A percentile compares a stretch with the other conserved stretches of the same genome.
phyloP scores from a whole-genome alignment of 64 coral and sea anemone genomes.

The Acropora yongei region DNA sequence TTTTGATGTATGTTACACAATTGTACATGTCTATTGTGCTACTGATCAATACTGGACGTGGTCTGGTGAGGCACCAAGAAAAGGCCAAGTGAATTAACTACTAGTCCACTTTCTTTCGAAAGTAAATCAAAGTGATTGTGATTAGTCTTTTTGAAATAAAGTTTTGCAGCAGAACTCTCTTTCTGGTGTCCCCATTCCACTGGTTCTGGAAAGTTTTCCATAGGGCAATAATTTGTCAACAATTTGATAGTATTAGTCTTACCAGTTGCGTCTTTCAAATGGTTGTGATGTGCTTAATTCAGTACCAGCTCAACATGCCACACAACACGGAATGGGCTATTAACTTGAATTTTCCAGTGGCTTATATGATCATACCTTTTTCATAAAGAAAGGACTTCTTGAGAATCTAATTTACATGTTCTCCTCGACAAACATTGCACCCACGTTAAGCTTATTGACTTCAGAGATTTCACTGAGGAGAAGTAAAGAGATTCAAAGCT shows the following conservation, averaged over 20 bases:
- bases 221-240: conserved; percentile 36
- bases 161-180: background rate
- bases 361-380: too few relatives aligned
- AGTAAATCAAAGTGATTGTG: conserved; percentile 8
- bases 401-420: too few relatives aligned
- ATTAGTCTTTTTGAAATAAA: background rate
- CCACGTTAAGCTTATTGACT: too few relatives aligned
- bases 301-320: conserved; percentile 43
- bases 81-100: conserved; percentile 43
- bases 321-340: conserved; percentile 38
- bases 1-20: too few relatives aligned
- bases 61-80: conserved; percentile 39
- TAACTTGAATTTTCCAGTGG: too few relatives aligned
- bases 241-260: conserved; percentile 23
- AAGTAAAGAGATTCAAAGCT: too few relatives aligned
- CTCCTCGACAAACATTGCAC: too few relatives aligned
- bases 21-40: too few relatives aligned
- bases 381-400: too few relatives aligned
- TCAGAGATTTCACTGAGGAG: too few relatives aligned
- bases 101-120: conserved; percentile 41
- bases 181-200: background rate
- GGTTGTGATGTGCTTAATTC: conserved; percentile 46
- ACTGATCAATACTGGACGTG: background rate
- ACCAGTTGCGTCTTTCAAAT: conserved; percentile 32
- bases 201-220: conserved; percentile 25